Base-by-base conservation (phyloP, 2,797 vertebrate species). In the Acrossocheilus fasciatus region DNA sequence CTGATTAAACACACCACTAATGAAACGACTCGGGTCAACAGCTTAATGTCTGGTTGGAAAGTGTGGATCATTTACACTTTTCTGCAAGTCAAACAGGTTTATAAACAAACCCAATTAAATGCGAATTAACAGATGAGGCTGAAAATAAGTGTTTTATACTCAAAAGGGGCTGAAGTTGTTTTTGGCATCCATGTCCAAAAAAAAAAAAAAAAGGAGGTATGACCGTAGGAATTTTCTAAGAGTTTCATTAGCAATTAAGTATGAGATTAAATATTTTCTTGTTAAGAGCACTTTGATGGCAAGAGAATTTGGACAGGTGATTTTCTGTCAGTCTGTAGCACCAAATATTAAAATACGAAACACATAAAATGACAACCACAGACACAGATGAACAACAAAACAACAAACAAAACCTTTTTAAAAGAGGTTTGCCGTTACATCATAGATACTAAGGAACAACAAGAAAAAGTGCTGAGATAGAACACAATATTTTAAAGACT, bases 251-350 rank as follows among this genome's bases (percentile, higher is more conserved):
- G 68, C 34, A 78, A 72, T 39, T 47, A 20, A 59, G 57, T 64
- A 85, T 73, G 59, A 83, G 59, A 85, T 68, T 45, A 3, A 45
- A 87, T 59, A 69, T 72, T 87, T 70, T 87, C 90, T 88, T 89
- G 83, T 88, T 91, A 92, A 92, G 91, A 90, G 92, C 92, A 91
- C 93, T 94, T 95, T 86, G 91, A 94, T 92, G 82, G 88, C 79
- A 62, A 77, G n/a, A 87, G 39, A 86, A 79, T 81, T 62, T 70
- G 78, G 45, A 83, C 43, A 82, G 86, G 85, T 59, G 83, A 79
- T 69, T 45, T 75, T 79, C 82, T 64, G 86, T 62, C 88, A 90
- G 86, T 89, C 83, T 54, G 88, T 91, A 94, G 93, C 94, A 95
- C 93, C 93, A 92, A 90, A 89, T 91, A 90, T 87, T 91, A 90